A percentile compares a stretch with the other conserved stretches of the same genome.
Conservation (phyloP, 2,888 invertebrate genomes). For the Chorisops tibialis region DNA sequence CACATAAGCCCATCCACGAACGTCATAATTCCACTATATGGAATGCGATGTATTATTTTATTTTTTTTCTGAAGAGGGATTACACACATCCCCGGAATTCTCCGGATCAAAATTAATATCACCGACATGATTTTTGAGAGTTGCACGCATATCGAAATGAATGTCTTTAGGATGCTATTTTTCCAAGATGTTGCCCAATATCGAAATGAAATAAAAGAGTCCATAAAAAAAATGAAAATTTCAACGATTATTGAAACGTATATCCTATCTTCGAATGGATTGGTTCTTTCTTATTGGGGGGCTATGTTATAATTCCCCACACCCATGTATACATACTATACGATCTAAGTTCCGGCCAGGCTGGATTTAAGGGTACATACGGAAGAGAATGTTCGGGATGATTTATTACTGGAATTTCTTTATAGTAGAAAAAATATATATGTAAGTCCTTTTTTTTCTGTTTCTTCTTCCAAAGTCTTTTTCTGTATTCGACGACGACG, state of each 20-base stretch:
- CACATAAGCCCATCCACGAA: no score
- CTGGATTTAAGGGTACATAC: no score
- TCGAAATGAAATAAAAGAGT: slow-evolving; percentile 4
- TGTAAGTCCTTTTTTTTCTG: slow-evolving; percentile 4
- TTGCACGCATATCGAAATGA: no score
- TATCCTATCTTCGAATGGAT: not conserved
- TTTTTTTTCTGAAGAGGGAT: not conserved
- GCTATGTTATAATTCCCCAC: no score
- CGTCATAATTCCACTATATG: not conserved
- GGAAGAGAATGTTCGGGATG: not conserved
- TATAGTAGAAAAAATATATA: not conserved
- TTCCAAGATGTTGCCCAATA: slow-evolving; percentile 11
- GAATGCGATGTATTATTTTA: not conserved
- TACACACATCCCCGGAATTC: not conserved
- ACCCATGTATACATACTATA: no score
- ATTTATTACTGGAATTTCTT: slow-evolving; percentile 11
- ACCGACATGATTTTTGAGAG: no score
- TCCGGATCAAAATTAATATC: no score
- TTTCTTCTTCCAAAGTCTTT: not conserved
- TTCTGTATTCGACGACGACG: slow-evolving; percentile 30
- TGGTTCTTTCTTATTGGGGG: no score
- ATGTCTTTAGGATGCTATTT: not conserved
- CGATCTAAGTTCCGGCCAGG: no score
- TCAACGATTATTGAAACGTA: not conserved
- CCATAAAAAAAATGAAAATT: slow-evolving; percentile 3